Evolutionary conservation across 2,888 invertebrate genomes (phyloP).

Genomic region (Tanaodytes sp.): DNA sequence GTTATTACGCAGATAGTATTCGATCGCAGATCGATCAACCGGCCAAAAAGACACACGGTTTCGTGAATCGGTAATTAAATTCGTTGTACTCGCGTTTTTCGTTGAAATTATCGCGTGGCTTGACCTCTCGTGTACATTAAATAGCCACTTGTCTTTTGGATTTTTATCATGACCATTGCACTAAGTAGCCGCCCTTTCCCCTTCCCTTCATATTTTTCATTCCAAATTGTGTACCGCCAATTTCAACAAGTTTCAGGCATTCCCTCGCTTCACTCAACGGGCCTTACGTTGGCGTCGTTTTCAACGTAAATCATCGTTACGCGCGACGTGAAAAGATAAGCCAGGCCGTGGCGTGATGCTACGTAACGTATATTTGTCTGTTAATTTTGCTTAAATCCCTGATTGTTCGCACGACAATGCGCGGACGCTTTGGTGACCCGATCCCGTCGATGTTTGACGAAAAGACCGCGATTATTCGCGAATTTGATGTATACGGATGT

Average conservation of each 20-base stretch:
- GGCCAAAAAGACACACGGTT: neutral
- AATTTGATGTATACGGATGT: constrained; percentile 11
- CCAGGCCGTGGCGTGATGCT: constrained; percentile 1
- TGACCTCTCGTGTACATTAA: constrained; percentile 3
- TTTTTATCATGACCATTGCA: too few species aligned
- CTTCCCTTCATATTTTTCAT: neutral
- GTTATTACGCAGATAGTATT: constrained; percentile 46
- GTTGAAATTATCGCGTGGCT: neutral
- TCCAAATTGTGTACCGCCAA: too few species aligned
- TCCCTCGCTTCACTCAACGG: constrained; percentile 9
- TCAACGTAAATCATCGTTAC: constrained; percentile 2
- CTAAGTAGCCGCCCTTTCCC: too few species aligned
- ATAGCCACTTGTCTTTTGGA: constrained; percentile 11
- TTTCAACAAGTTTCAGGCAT: neutral
- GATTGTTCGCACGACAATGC: neutral
- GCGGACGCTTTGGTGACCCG: constrained; percentile 14
- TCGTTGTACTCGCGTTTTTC: neutral
- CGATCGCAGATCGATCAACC: neutral
- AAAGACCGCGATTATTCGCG: constrained; percentile 9
- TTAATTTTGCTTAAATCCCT: too few species aligned
- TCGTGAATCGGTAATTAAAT: constrained; percentile 1
- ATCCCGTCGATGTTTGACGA: constrained; percentile 16
- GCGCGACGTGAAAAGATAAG: constrained; percentile 10
- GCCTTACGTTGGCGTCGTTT: neutral
- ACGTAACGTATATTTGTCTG: constrained; percentile 21